Percentiles rank a stretch among this genome's conserved stretches.
Evolutionary conservation across 2,888 invertebrate genomes (phyloP).

Genomic region (Agrilus mali): DNA sequence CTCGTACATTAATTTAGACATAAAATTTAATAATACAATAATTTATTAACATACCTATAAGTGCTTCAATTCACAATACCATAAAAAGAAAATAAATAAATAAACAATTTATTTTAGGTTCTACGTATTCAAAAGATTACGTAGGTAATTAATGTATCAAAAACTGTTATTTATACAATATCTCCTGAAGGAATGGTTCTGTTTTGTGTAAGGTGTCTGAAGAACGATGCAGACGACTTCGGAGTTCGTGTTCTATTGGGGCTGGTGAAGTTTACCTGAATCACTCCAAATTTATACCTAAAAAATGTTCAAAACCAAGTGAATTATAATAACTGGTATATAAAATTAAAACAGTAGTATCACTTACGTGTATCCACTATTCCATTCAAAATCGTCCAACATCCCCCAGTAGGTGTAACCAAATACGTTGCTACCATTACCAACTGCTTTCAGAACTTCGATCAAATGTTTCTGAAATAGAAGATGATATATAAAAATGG

Average conservation of each 20-base stretch:
- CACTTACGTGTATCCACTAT: slow-evolving; percentile 53
- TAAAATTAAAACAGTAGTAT: slow-evolving; percentile 25
- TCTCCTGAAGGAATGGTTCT: slow-evolving; percentile 9
- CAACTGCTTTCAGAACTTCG: slow-evolving; percentile 29
- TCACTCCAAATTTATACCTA: slow-evolving; percentile 53
- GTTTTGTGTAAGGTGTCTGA: slow-evolving; percentile 36
- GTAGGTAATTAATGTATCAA: no score
- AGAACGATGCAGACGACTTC: slow-evolving; percentile 44
- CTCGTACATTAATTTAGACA: no score
- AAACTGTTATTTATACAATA: no score
- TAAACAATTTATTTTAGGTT: no score
- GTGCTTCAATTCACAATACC: no score
- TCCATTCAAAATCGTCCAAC: slow-evolving; percentile 68
- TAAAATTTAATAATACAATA: no score
- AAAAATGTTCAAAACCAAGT: slow-evolving; percentile 19
- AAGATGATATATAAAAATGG: no score
- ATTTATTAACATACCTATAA: no score
- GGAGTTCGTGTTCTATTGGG: slow-evolving; percentile 43
- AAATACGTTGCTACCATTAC: slow-evolving; percentile 39
- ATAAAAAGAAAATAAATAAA: no score
- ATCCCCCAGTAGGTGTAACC: slow-evolving; percentile 64
- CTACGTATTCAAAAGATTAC: no score
- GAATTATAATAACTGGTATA: not conserved
- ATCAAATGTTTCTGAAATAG: no score
- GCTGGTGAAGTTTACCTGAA: slow-evolving; percentile 50